A percentile compares a stretch with the other conserved stretches of the same genome.
Evolutionary conservation across 2,888 invertebrate species (phyloP).

Genomic region (Morpho achilles): DNA sequence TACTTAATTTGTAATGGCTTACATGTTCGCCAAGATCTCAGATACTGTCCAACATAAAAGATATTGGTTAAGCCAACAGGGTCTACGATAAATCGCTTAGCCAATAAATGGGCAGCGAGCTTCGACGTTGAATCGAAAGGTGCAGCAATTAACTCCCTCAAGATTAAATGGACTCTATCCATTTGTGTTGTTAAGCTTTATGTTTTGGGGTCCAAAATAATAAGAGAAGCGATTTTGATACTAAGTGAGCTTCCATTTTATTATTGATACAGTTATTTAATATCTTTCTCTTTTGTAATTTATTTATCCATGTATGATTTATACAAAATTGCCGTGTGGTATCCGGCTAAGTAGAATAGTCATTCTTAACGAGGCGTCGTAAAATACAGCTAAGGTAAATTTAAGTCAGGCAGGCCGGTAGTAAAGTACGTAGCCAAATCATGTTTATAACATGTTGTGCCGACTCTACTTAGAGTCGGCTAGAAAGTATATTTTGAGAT

Average conservation of each 20-base stretch:
- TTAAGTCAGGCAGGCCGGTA: too few relatives aligned
- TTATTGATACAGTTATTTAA: not conserved
- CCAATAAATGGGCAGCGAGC: slow-evolving; percentile 58
- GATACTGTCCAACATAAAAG: slow-evolving; percentile 7
- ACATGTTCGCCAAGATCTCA: not conserved
- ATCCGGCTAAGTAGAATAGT: too few relatives aligned
- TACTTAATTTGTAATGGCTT: not conserved
- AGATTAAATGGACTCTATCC: slow-evolving; percentile 72
- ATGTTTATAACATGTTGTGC: too few relatives aligned
- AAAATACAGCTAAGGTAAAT: too few relatives aligned
- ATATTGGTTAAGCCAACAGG: slow-evolving; percentile 10
- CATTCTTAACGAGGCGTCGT: too few relatives aligned
- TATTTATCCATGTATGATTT: too few relatives aligned
- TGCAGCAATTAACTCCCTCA: slow-evolving; percentile 69
- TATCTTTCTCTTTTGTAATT: not conserved
- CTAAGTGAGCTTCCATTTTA: too few relatives aligned
- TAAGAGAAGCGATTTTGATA: slow-evolving; percentile 1
- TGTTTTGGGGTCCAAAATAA: slow-evolving; percentile 27
- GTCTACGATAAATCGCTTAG: slow-evolving; percentile 54
- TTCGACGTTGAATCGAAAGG: slow-evolving; percentile 57
- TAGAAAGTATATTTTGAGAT: too few relatives aligned
- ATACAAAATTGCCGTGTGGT: too few relatives aligned
- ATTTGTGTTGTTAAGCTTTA: slow-evolving; percentile 59
- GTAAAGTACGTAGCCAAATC: too few relatives aligned
- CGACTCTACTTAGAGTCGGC: too few relatives aligned